Evolutionary conservation across 2,113 vertebrate genomes (phyloP).

Genomic region (Phoxinus phoxinus): DNA sequence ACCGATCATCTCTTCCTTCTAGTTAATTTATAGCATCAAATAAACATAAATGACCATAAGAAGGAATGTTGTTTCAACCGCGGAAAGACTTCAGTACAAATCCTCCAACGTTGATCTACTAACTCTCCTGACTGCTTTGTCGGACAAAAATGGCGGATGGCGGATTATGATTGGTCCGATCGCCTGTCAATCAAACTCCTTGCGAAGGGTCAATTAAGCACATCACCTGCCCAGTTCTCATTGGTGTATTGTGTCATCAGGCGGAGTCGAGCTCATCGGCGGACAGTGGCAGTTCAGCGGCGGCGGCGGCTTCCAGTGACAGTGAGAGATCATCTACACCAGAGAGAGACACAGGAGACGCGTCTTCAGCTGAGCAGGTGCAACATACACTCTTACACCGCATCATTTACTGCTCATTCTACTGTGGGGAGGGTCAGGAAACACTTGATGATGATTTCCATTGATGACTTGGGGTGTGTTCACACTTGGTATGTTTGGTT

Average conservation of each 20-base stretch:
- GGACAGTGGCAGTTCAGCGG: constrained; percentile 51
- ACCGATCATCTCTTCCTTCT: too few relatives aligned
- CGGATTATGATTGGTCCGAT: too few relatives aligned
- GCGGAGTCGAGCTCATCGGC: constrained; percentile 70
- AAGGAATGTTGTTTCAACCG: too few relatives aligned
- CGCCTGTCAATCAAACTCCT: too few relatives aligned
- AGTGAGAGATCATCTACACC: constrained; percentile 35
- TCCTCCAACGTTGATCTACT: too few relatives aligned
- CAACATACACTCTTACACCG: not conserved
- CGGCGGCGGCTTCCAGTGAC: constrained; percentile 47
- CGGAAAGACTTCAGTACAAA: too few relatives aligned
- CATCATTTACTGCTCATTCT: not conserved
- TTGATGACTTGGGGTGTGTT: not conserved
- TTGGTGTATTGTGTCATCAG: constrained; percentile 53
- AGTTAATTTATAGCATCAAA: too few relatives aligned
- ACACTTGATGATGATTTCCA: not conserved
- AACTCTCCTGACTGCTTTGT: too few relatives aligned
- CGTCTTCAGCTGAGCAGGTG: constrained; percentile 66
- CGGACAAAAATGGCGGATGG: too few relatives aligned
- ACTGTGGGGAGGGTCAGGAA: not conserved
- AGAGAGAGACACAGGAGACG: constrained; percentile 42
- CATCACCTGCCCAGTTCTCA: not conserved
- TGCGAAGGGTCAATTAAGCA: too few relatives aligned
- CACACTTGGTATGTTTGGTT: too few relatives aligned
- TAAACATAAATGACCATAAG: too few relatives aligned